These are phyloP conservation scores for Malurus melanocephalus DNA, from an alignment of 2,113 vertebrate species.

Conservation along the genomic window DNA sequence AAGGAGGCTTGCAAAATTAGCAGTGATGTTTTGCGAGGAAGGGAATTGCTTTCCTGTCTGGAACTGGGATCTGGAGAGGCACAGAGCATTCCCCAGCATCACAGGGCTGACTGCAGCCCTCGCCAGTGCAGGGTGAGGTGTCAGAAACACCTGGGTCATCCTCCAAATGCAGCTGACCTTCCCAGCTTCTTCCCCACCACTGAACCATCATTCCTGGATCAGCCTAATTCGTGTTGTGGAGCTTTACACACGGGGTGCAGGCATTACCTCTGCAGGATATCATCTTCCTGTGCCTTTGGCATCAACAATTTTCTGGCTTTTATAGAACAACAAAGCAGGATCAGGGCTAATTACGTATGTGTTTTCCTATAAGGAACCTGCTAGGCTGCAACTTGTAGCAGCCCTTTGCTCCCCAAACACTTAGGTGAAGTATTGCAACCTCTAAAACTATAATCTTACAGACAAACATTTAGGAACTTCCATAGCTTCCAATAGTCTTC, in stretches of 20 bases:
- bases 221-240: accelerated
- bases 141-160: background rate
- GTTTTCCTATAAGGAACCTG: background rate
- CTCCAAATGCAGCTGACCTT: background rate
- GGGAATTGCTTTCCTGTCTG: background rate
- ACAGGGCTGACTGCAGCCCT: background rate
- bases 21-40: background rate
- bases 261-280: background rate
- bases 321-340: background rate
- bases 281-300: background rate
- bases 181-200: background rate
- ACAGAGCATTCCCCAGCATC: background rate
- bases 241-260: background rate
- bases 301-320: background rate
- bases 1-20: background rate
- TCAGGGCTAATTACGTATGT: background rate
- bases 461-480: background rate
- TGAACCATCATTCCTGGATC: background rate
- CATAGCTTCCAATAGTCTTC: background rate
- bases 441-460: background rate
- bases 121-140: background rate
- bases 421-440: background rate
- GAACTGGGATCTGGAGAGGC: background rate
- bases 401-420: background rate
- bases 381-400: background rate